phyloP scores from a whole-genome alignment of 2,888 invertebrate species.

The Linnaemya vulpina region DNA sequence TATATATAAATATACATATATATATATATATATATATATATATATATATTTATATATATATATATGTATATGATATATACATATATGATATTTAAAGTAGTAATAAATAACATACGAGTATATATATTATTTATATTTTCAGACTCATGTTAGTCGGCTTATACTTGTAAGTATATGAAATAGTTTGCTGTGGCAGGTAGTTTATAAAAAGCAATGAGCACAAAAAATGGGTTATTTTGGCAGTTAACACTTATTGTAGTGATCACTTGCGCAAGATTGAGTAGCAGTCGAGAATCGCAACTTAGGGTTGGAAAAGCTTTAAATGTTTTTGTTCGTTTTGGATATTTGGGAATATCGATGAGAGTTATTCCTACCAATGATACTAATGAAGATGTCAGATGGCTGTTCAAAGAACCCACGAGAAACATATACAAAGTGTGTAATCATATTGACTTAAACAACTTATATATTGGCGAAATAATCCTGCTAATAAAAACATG shows the following conservation, averaged over 20 bases:
- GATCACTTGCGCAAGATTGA: conserved; percentile 75
- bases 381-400: conserved; percentile 89
- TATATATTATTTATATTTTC: conserved; percentile 7
- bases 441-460: neutral
- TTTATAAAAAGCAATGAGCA: conserved; percentile 78
- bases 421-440: conserved; percentile 84
- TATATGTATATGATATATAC: too few species aligned
- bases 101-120: too few species aligned
- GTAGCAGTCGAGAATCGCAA: conserved; percentile 82
- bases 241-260: conserved; percentile 79
- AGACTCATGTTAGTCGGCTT: conserved; percentile 27
- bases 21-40: too few species aligned
- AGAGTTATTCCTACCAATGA: conserved; percentile 92
- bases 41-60: too few species aligned
- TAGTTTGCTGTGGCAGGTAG: conserved; percentile 37
- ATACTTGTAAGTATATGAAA: conserved; percentile 5
- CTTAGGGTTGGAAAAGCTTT: conserved; percentile 90
- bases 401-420: conserved; percentile 87
- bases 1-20: too few species aligned
- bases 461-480: neutral
- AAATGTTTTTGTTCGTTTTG: conserved; percentile 91
- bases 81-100: too few species aligned
- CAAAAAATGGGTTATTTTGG: conserved; percentile 78
- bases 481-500: too few species aligned
- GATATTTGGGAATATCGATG: conserved; percentile 92